Conservation (phyloP, 1,140 invertebrate genomes). For the Apis florea region DNA sequence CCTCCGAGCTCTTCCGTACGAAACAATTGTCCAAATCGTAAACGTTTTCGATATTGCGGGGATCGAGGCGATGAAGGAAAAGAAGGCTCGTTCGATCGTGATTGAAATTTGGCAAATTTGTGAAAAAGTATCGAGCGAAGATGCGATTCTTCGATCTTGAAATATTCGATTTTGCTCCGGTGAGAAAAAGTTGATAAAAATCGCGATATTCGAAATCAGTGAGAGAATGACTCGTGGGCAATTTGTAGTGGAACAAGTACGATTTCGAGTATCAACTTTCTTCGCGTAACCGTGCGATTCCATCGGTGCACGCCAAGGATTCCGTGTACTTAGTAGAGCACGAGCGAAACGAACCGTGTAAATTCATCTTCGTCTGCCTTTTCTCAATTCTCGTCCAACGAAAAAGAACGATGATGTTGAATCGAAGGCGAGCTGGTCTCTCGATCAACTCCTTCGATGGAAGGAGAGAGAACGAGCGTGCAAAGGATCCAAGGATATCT, state of each 20-base stretch:
- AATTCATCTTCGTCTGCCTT: slow-evolving; percentile 32
- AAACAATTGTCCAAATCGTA: not conserved
- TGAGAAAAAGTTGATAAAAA: no score
- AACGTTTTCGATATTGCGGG: not conserved
- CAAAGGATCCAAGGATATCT: slow-evolving; percentile 26
- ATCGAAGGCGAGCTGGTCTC: slow-evolving; percentile 29
- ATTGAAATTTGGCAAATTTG: no score
- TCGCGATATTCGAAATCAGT: no score
- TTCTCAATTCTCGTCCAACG: slow-evolving; percentile 34
- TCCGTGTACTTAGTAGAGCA: slow-evolving; percentile 55
- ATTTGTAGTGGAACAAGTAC: not conserved
- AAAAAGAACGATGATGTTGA: not conserved
- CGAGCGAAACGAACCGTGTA: slow-evolving; percentile 41
- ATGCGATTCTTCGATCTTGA: no score
- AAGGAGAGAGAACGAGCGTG: not conserved
- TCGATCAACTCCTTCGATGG: not conserved
- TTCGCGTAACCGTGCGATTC: slow-evolving; percentile 18
- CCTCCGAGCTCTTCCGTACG: not conserved
- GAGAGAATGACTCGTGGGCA: no score
- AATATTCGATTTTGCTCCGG: no score
- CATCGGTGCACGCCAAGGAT: not conserved
- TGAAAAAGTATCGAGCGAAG: no score
- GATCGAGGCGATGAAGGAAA: not conserved
- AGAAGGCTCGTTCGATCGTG: no score
- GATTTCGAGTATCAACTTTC: slow-evolving; percentile 4